Conservation (phyloP, 2,113 vertebrate genomes). For the Actinemys pallida region DNA sequence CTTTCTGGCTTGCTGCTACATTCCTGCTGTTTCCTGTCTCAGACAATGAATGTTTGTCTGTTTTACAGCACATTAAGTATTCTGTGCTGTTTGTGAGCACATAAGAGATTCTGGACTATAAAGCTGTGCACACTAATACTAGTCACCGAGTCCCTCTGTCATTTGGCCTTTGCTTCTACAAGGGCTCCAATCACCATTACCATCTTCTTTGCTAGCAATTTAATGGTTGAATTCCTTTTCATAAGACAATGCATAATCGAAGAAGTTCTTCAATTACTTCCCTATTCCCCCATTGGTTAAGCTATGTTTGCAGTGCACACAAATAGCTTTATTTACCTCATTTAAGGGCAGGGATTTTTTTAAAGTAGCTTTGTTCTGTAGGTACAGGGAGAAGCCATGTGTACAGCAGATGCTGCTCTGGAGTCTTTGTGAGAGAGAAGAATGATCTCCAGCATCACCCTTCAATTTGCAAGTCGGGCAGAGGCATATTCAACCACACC, state of each 20-base stretch:
- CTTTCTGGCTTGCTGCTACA: conserved; percentile 25
- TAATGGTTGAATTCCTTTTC: conserved; percentile 55
- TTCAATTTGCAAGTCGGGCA: background rate
- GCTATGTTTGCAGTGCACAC: conserved; percentile 34
- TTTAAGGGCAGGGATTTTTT: background rate
- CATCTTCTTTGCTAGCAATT: conserved; percentile 49
- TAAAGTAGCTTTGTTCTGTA: background rate
- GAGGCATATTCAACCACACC: background rate
- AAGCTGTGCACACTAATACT: background rate
- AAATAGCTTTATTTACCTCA: conserved; percentile 49
- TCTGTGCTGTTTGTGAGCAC: background rate
- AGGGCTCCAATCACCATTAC: conserved; percentile 20
- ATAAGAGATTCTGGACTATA: conserved; percentile 4
- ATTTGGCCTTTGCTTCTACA: conserved; percentile 23
- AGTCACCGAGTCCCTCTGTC: background rate
- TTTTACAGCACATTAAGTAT: background rate
- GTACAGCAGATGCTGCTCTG: background rate
- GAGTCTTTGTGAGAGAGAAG: background rate
- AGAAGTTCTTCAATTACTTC: conserved; percentile 58
- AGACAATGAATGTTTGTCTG: background rate
- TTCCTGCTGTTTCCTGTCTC: conserved; percentile 27
- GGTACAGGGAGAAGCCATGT: background rate
- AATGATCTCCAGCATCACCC: background rate
- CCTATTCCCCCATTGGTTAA: conserved; percentile 10
- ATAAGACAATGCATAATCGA: conserved; percentile 15